Evolutionary conservation across 2,888 invertebrate genomes (phyloP).

Genomic region (Carterocephalus palaemon): DNA sequence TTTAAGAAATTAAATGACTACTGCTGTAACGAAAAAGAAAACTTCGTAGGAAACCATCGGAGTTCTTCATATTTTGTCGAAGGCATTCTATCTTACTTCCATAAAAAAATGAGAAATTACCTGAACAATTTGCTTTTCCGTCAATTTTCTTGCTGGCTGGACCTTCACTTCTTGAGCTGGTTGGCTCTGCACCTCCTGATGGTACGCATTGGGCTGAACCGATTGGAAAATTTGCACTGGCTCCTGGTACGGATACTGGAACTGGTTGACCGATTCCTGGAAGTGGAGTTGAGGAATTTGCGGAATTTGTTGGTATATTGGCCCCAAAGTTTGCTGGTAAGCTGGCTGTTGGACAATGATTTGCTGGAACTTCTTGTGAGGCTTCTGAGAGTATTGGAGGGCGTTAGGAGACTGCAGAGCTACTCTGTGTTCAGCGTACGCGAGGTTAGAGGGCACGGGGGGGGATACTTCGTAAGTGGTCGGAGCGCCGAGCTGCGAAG

Average conservation of each 20-base stretch:
- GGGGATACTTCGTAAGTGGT: conserved; percentile 58
- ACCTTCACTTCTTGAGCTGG: conserved; percentile 18
- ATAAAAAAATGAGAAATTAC: no score
- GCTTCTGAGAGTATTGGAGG: conserved; percentile 36
- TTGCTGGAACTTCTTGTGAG: conserved; percentile 27
- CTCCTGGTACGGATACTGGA: conserved; percentile 29
- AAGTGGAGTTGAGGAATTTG: not conserved
- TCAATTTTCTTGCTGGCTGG: conserved; percentile 1
- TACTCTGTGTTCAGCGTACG: conserved; percentile 55
- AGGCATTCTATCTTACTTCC: no score
- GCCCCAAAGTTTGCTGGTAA: conserved; percentile 23
- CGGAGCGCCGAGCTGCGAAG: conserved; percentile 48
- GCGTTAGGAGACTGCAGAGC: conserved; percentile 38
- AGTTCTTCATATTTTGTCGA: no score
- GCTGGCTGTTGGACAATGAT: conserved; percentile 8
- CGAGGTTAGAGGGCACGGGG: conserved; percentile 57
- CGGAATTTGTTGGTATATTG: conserved; percentile 29
- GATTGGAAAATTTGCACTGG: conserved; percentile 14
- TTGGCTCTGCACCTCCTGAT: conserved; percentile 10
- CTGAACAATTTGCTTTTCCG: conserved; percentile 11
- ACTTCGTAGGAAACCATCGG: no score
- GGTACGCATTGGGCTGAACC: conserved; percentile 25
- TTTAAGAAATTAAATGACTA: no score
- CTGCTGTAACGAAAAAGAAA: no score
- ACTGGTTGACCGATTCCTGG: conserved; percentile 28